These are phyloP conservation scores for Eucera pruinosa DNA, from an alignment of 2,888 invertebrate species.

Conservation along the genomic window DNA sequence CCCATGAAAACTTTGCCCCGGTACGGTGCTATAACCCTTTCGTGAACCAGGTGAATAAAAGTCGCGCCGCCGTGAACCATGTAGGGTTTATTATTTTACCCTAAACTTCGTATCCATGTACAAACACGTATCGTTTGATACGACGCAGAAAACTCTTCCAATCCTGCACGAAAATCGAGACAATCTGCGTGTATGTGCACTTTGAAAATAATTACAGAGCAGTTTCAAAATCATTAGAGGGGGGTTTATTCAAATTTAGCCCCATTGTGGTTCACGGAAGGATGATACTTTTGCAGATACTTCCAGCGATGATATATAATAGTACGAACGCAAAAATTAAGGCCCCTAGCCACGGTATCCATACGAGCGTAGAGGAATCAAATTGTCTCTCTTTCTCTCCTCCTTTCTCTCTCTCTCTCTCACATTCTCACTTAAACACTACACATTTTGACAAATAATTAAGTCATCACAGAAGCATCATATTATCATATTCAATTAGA, in stretches of 20 bases:
- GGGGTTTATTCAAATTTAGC: too few species aligned
- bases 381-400: constrained; percentile 42
- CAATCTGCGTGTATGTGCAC: too few species aligned
- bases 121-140: too few species aligned
- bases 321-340: constrained; percentile 45
- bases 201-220: too few species aligned
- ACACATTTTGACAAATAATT: constrained; percentile 81
- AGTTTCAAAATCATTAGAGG: too few species aligned
- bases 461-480: constrained; percentile 84
- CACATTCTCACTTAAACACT: constrained; percentile 68
- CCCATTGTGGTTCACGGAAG: too few species aligned
- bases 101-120: too few species aligned
- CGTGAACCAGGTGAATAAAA: too few species aligned
- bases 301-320: constrained; percentile 50
- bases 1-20: constrained; percentile 30
- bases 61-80: too few species aligned
- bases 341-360: constrained; percentile 70
- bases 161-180: too few species aligned
- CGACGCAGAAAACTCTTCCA: too few species aligned
- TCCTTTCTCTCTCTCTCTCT: constrained; percentile 27
- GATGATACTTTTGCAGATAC: constrained; percentile 3
- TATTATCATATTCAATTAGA: constrained; percentile 81
- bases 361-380: constrained; percentile 63
- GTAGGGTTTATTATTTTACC: too few species aligned
- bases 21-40: constrained; percentile 31